Evolutionary conservation across 2,888 invertebrate genomes (phyloP).

Genomic region (Steinernema hermaphroditum): DNA sequence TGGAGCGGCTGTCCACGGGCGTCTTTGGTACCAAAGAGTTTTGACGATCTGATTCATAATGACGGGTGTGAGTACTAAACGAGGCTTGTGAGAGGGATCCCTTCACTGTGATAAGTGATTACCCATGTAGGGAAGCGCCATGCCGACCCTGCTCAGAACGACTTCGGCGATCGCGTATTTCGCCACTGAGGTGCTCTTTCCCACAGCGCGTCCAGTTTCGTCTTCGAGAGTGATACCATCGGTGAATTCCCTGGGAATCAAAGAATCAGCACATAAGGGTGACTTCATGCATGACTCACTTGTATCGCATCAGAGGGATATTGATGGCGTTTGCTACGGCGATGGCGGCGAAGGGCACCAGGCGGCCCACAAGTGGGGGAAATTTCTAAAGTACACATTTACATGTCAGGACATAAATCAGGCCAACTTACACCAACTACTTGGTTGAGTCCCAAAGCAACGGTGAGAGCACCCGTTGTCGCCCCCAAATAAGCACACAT

Average conservation of each 20-base stretch:
- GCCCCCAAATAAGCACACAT: conserved; percentile 43
- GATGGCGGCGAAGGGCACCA: conserved; percentile 93
- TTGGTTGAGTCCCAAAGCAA: conserved; percentile 85
- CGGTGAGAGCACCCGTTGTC: conserved; percentile 80
- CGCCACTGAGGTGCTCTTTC: conserved; percentile 74
- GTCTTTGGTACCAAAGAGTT: conserved; percentile 70
- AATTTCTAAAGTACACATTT: conserved; percentile 71
- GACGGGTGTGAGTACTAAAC: conserved; percentile 77
- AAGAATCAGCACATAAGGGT: background rate
- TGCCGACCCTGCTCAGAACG: conserved; percentile 81
- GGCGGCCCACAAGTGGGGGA: conserved; percentile 79
- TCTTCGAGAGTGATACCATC: conserved; percentile 78
- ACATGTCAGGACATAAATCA: no score
- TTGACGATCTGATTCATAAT: conserved; percentile 82
- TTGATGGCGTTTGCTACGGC: conserved; percentile 96
- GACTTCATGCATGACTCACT: background rate
- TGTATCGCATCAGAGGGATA: conserved; percentile 92
- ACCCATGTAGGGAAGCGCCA: conserved; percentile 90
- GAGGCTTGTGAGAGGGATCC: no score
- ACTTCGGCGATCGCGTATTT: conserved; percentile 83
- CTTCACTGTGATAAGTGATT: no score
- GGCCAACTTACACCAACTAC: conserved; percentile 75
- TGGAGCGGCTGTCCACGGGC: conserved; percentile 44
- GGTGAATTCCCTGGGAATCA: conserved; percentile 41
- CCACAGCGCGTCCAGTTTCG: conserved; percentile 75